Evolutionary conservation across 2,113 vertebrate species (phyloP).

Genomic region (Strix aluco): DNA sequence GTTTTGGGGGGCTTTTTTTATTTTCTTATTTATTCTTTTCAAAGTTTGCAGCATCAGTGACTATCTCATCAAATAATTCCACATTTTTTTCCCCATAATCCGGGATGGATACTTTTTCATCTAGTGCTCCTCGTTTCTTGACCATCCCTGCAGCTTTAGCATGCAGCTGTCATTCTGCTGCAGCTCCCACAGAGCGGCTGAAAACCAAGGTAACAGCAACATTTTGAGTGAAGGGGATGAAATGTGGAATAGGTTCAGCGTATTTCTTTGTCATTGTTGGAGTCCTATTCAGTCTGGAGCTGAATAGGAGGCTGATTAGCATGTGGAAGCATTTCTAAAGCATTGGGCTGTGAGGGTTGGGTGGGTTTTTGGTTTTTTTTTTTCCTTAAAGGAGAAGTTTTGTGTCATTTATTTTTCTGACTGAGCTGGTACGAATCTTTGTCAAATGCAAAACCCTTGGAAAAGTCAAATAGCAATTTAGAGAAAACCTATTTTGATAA

Average conservation of each 20-base stretch:
- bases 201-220: conserved; percentile 70
- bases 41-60: background rate
- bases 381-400: conserved; percentile 72
- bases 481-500: conserved; percentile 42
- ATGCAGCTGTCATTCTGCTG: conserved; percentile 20
- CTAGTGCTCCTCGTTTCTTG: background rate
- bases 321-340: conserved; percentile 77
- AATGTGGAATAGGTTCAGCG: conserved; percentile 68
- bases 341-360: conserved; percentile 42
- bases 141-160: conserved; percentile 23
- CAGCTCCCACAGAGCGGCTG: conserved; percentile 54
- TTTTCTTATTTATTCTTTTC: background rate
- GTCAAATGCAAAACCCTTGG: conserved; percentile 51
- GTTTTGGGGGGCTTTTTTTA: no score
- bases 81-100: background rate
- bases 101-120: background rate
- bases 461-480: conserved; percentile 40
- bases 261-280: conserved; percentile 77
- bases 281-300: conserved; percentile 74
- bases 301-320: conserved; percentile 80
- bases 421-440: conserved; percentile 52
- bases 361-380: background rate
- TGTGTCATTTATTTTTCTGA: conserved; percentile 64
- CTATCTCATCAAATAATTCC: background rate
- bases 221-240: conserved; percentile 64